These are phyloP conservation scores for Pseudocheirus occidentalis DNA, from an alignment of 2,797 vertebrate genomes.

Conservation along the genomic window DNA sequence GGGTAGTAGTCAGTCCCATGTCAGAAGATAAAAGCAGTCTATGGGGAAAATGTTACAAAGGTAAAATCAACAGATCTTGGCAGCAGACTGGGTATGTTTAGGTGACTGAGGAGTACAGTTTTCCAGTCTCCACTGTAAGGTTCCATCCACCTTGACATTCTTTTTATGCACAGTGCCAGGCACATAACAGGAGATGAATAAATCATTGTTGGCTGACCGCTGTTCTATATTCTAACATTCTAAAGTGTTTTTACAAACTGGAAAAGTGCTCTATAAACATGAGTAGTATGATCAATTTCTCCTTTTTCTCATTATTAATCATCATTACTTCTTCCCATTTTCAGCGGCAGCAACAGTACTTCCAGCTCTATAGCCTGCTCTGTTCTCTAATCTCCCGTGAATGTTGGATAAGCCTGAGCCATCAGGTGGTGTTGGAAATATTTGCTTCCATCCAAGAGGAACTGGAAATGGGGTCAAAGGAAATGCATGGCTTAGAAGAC, in stretches of 20 bases:
- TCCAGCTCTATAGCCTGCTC: background rate
- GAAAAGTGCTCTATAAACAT: background rate
- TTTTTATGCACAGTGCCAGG: background rate
- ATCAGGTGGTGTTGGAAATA: background rate
- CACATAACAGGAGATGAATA: background rate
- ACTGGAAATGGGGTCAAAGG: background rate
- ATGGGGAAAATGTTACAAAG: background rate
- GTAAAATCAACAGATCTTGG: background rate
- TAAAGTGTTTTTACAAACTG: background rate
- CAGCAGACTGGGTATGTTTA: background rate
- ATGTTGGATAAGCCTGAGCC: background rate
- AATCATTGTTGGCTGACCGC: background rate
- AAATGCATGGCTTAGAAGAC: background rate
- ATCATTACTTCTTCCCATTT: background rate
- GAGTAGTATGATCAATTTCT: background rate
- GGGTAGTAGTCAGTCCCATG: background rate
- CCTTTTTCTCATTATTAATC: background rate
- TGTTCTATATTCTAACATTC: background rate
- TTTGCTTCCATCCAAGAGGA: slow-evolving; percentile 5
- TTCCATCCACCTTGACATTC: background rate
- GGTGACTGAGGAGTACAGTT: background rate
- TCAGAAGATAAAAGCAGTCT: background rate
- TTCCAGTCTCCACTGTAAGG: background rate
- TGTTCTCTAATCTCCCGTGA: background rate
- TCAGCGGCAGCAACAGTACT: background rate